Evolutionary conservation across 2,888 invertebrate species (phyloP).

Genomic region (Platycheirus albimanus): DNA sequence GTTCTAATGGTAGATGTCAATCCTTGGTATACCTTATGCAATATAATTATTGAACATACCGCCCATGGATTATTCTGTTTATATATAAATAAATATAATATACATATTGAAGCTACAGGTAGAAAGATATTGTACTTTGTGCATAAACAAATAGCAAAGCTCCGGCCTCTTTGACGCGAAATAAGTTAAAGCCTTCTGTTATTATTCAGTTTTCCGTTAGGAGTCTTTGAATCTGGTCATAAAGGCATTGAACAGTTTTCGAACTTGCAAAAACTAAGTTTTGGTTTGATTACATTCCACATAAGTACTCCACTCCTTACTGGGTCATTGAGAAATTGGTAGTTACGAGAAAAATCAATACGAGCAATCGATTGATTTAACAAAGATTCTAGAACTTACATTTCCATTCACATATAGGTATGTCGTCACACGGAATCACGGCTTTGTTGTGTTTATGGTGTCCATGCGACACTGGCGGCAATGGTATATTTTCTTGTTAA

Average conservation of each 20-base stretch:
- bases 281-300: conserved; percentile 1
- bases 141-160: conserved; percentile 55
- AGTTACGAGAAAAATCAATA: conserved; percentile 47
- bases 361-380: conserved; percentile 46
- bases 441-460: conserved; percentile 16
- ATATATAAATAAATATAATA: not conserved
- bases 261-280: conserved; percentile 1
- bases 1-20: conserved; percentile 5
- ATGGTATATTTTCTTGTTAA: conserved; percentile 52
- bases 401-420: too few relatives aligned
- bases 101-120: not conserved
- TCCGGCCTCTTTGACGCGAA: conserved; percentile 37
- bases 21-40: conserved; percentile 20
- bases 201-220: conserved; percentile 39
- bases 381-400: conserved; percentile 15
- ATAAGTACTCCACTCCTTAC: conserved; percentile 1
- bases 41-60: conserved; percentile 63
- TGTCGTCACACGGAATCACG: conserved; percentile 21
- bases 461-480: conserved; percentile 8
- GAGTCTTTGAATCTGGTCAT: conserved; percentile 58
- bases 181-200: conserved; percentile 8
- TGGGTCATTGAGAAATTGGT: conserved; percentile 35
- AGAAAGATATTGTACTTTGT: conserved; percentile 23
- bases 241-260: not conserved
- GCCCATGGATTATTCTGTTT: conserved; percentile 22